Conservation (phyloP, 2,113 vertebrate species). For the Sceloporus undulatus region DNA sequence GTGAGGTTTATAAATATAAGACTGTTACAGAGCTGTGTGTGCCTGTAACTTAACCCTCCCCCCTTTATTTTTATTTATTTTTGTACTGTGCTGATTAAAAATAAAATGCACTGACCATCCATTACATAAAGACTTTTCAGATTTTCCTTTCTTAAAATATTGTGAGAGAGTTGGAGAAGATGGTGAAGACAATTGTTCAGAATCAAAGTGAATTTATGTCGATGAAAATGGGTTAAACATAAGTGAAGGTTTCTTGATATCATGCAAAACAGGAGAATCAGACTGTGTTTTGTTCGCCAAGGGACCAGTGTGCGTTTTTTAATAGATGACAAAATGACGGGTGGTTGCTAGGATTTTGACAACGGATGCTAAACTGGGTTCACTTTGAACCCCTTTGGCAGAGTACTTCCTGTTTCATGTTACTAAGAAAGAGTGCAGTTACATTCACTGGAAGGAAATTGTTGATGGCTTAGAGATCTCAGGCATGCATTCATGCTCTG, state of each 20-base stretch:
- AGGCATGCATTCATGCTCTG: background rate
- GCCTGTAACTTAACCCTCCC: constrained; percentile 84
- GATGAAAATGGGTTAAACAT: constrained; percentile 15
- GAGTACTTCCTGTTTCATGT: background rate
- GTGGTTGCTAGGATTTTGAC: background rate
- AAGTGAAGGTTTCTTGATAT: background rate
- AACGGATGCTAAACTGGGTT: background rate
- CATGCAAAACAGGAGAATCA: background rate
- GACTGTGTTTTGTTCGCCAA: background rate
- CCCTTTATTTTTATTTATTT: constrained; percentile 99
- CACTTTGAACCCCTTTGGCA: background rate
- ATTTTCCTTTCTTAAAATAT: constrained; percentile 47
- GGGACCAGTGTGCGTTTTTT: background rate
- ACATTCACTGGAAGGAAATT: background rate
- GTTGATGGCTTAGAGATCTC: background rate
- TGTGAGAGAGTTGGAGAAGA: background rate
- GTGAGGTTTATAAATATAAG: constrained; percentile 83
- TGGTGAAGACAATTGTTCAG: background rate
- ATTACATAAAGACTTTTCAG: constrained; percentile 63
- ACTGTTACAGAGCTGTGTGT: constrained; percentile 80
- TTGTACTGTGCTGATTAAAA: constrained; percentile 99
- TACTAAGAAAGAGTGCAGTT: background rate
- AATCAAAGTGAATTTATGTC: constrained; percentile 37
- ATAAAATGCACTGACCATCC: constrained; percentile 98
- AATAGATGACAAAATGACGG: background rate